A percentile compares a stretch with the other conserved stretches of the same genome.
phyloP scores from a whole-genome alignment of 2,113 vertebrate genomes.

The Nasalis larvatus region DNA sequence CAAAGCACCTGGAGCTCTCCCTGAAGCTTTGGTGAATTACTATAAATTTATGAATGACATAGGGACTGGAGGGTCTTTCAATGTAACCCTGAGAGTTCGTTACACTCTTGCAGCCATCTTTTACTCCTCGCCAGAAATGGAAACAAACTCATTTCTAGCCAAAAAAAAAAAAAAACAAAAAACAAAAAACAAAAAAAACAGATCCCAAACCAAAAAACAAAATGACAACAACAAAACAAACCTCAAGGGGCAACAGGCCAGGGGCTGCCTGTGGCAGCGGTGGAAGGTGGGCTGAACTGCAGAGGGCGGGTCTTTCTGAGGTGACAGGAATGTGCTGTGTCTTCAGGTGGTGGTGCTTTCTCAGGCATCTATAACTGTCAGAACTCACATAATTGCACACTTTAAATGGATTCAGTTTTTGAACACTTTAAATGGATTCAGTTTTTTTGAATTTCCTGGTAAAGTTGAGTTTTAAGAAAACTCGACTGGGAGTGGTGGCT shows the following conservation, averaged over 20 bases:
- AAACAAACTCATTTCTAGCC: not conserved
- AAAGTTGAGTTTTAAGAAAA: not conserved
- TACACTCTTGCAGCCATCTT: not conserved
- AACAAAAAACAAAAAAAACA: not conserved
- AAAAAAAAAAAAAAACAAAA: not conserved
- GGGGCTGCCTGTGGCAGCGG: not conserved
- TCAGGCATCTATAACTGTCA: not conserved
- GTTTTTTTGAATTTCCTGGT: constrained; percentile 25
- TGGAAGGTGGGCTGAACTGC: accelerated
- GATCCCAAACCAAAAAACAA: not conserved
- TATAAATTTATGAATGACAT: not conserved
- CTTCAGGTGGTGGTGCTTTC: not conserved
- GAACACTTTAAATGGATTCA: not conserved
- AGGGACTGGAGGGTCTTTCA: not conserved
- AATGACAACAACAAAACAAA: not conserved
- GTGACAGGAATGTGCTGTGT: not conserved
- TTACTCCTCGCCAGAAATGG: not conserved
- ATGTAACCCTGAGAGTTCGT: not conserved
- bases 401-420: not conserved
- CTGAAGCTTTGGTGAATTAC: not conserved
- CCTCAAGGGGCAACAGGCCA: not conserved
- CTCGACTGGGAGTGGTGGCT: no score
- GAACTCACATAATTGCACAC: not conserved
- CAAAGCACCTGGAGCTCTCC: not conserved
- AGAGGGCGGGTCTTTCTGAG: not conserved